Conservation (phyloP, 2,113 vertebrate species). For the Labrus mixtus region DNA sequence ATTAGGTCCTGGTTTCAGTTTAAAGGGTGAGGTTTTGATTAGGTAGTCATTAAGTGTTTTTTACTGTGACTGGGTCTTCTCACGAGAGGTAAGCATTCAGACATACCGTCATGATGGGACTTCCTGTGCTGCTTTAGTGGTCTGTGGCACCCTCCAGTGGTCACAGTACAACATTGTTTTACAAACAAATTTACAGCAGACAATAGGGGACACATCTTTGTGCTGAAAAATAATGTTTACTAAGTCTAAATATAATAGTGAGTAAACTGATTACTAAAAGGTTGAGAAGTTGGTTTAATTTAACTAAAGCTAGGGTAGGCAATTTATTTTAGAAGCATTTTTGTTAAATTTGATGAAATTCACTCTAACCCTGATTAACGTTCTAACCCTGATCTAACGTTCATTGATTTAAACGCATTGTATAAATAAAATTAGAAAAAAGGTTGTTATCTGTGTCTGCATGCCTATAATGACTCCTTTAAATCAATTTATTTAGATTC, state of each 20-base stretch:
- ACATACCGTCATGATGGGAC: neutral
- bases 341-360: too few species aligned
- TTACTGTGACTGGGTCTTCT: constrained; percentile 13
- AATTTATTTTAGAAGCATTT: too few species aligned
- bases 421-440: too few species aligned
- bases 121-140: constrained; percentile 13
- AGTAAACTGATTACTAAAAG: neutral
- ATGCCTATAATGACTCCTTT: too few species aligned
- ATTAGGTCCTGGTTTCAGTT: constrained; percentile 35
- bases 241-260: neutral
- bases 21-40: constrained; percentile 30
- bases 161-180: neutral
- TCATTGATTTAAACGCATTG: too few species aligned
- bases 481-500: neutral
- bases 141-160: constrained; percentile 64
- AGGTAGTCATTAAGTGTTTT: constrained; percentile 30
- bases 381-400: too few species aligned
- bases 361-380: too few species aligned
- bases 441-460: too few species aligned
- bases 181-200: neutral
- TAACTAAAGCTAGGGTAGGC: too few species aligned
- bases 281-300: neutral
- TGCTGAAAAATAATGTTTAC: neutral
- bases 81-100: constrained; percentile 12
- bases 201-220: rapidly evolving